Base-by-base conservation (phyloP, 2,888 invertebrate genomes). In the Apamea crenata region DNA sequence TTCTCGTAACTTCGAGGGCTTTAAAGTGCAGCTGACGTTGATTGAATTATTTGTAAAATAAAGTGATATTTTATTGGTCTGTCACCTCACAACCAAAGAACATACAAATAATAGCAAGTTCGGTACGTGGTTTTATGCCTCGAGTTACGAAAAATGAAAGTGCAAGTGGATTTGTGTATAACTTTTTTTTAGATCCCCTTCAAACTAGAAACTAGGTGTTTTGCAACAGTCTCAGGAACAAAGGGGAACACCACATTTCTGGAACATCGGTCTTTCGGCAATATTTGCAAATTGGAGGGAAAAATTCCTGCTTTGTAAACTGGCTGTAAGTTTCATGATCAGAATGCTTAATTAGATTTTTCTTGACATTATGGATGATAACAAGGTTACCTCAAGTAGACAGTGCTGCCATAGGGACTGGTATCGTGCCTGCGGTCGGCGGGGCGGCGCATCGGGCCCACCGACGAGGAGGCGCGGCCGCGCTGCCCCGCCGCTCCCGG, bases 391-490 rank as follows among this genome's bases (percentile, higher is more conserved):
- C 97, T 97, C 82, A 98, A 95, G 93, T 98, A 98, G n/a, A 97
- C 97, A 61, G 97, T 97, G 91, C 98, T 98, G 91, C 98, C 98
- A 91, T 99, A 99, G 0, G 99, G 99, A 84, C 99, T 99, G 73
- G 98, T 98, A 95, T 99, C 99, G 91, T 98, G 98, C 91, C 98
- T 98, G 79, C 98, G 97, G 90, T 99, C 98, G 66, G 98, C 98
- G 2, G 98, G 98, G 70, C 98, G 96, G 74, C 99, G 97, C 97
- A 99, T 98, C 1, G 99, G 99, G 0, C 98, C 98, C 40, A 97
- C 97, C 0, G 96, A 96, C 7, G 96, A 96, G 21, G 96, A 95
- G 40, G 96, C 92, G 21, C 96, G 92, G 29, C 96, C 96, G n/a
- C 96, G 91, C 88, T 95, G 96, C 14, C 94, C 94, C 4, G 96